Base-by-base conservation (phyloP, 2,113 vertebrate species). In the Brienomyrus longianalis region DNA sequence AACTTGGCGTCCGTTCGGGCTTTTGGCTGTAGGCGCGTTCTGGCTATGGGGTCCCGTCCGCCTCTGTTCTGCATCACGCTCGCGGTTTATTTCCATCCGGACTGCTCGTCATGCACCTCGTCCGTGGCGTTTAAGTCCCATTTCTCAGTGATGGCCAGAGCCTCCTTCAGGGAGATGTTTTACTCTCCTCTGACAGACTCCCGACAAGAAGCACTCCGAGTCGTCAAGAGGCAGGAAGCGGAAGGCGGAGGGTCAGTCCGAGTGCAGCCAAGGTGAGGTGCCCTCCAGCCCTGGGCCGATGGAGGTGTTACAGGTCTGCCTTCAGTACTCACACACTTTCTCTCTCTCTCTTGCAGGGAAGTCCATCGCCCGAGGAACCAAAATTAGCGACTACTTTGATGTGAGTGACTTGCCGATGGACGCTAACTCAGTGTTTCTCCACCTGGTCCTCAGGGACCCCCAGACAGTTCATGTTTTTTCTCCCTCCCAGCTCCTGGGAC, bases 301-400 rank as follows among this genome's bases (percentile, higher is more conserved):
- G 7, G 35, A 50, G 35, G 86, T 9, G 84, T 39, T 19, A 5
- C 5, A 54, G 5, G 39, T 88, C 52, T 19, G 51, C 59, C 47
- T 47, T 3, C 3, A 45, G 5, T 43, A 80, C 84, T 27, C 15
- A 66, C 23, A 85, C 87, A 59, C 70, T 1, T 2, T 86, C 70
- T 59, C 21, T 84, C 54, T 87, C 39, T 77, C 90, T 56, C 92
- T 92, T 94, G 90, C 93, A 99, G 98, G 98, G 93, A 99, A 99
- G 95, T 93, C 96, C 87, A 96, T 96, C 91, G 97, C 95, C 92
- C 97, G 98, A 94, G 97, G 98, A 95, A 97, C 97, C 95, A 99
- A 99, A 96, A 99, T 99, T 95, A 99, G 98, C 94, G 98, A 99
- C 95, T 99, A 99, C 96, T 99, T 99, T 97, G 98, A 99, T 95